Evolutionary conservation across 2,113 vertebrate species (phyloP).

Genomic region (Phodopus roborovskii): DNA sequence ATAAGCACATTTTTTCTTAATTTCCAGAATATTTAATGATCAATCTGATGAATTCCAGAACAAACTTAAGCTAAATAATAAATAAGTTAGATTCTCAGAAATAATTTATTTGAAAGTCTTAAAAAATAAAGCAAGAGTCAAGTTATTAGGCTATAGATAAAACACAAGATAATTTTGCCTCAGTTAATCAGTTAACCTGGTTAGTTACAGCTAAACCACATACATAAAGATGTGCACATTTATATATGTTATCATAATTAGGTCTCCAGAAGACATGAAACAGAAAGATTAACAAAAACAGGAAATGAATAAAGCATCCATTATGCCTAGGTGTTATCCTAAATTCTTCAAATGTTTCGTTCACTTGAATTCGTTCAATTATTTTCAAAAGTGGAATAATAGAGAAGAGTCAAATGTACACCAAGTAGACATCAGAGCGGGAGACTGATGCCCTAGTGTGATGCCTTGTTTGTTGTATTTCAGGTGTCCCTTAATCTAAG

Average conservation of each 20-base stretch:
- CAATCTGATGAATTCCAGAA: background rate
- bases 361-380: background rate
- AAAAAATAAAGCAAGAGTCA: constrained; percentile 18
- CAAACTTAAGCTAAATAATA: background rate
- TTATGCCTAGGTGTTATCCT: background rate
- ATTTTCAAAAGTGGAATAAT: constrained; percentile 22
- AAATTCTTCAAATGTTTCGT: background rate
- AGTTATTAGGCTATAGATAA: constrained; percentile 5
- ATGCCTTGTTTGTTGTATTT: constrained; percentile 2
- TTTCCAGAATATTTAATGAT: background rate
- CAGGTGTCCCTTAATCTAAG: background rate
- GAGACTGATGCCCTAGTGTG: background rate
- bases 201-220: background rate
- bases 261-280: background rate
- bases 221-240: background rate
- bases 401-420: background rate
- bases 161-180: background rate
- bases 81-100: constrained; percentile 15
- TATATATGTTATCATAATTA: background rate
- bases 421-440: background rate
- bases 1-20: background rate
- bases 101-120: constrained; percentile 9
- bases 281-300: background rate
- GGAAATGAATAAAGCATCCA: background rate
- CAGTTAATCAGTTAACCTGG: constrained; percentile 16